phyloP scores from a whole-genome alignment of 2,888 invertebrate genomes.

The Arge pagana region DNA sequence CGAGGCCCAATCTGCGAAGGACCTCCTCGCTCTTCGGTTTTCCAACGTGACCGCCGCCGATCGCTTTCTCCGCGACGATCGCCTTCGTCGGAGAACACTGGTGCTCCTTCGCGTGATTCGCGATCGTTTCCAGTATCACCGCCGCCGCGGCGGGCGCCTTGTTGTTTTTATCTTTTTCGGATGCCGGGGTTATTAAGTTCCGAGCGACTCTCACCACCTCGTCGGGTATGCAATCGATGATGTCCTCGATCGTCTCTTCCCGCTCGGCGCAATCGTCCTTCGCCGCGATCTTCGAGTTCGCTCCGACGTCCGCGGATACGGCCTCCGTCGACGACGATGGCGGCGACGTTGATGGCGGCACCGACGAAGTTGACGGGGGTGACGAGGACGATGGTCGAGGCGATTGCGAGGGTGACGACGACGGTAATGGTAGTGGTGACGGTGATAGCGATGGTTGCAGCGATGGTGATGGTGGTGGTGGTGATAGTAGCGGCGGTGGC shows the following conservation, averaged over 20 bases:
- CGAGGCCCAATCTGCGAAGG: slow-evolving; percentile 43
- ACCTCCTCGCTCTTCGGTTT: slow-evolving; percentile 46
- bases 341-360: no score
- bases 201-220: slow-evolving; percentile 45
- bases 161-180: neutral
- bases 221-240: slow-evolving; percentile 47
- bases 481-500: neutral
- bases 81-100: no score
- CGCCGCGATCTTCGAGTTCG: slow-evolving; percentile 17
- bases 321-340: slow-evolving; percentile 6
- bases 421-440: no score
- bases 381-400: neutral
- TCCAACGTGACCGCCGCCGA: slow-evolving; percentile 13
- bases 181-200: no score
- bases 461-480: no score
- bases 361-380: no score
- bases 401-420: no score
- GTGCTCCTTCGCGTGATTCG: neutral
- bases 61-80: slow-evolving; percentile 23
- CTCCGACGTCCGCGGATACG: neutral
- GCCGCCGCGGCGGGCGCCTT: neutral
- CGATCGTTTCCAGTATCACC: neutral
- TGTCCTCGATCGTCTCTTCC: slow-evolving; percentile 48
- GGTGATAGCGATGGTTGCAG: neutral
- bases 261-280: slow-evolving; percentile 21